Evolutionary conservation across 2,797 vertebrate genomes (phyloP).

Genomic region (Darevskia nairensis): DNA sequence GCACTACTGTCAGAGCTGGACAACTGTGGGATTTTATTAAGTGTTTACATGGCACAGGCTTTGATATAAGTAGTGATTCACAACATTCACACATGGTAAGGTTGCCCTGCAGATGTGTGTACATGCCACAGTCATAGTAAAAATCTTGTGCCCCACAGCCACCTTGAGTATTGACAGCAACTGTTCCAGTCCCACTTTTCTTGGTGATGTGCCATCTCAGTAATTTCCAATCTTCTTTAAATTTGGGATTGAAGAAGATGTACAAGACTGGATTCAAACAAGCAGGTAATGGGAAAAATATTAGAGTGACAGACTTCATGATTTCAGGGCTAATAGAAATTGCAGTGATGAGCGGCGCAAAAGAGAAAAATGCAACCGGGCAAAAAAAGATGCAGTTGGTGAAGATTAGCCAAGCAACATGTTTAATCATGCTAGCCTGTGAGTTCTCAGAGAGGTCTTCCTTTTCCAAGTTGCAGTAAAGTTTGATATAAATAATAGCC

Average conservation of each 20-base stretch:
- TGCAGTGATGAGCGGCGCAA: slow-evolving; percentile 90
- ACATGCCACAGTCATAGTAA: slow-evolving; percentile 89
- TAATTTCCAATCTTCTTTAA: slow-evolving; percentile 94
- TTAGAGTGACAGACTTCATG: slow-evolving; percentile 94
- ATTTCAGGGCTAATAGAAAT: slow-evolving; percentile 92
- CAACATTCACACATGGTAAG: slow-evolving; percentile 89
- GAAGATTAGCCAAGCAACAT: slow-evolving; percentile 98
- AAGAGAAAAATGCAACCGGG: slow-evolving; percentile 96
- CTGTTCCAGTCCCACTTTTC: slow-evolving; percentile 60
- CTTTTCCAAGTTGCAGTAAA: slow-evolving; percentile 93
- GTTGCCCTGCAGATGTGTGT: slow-evolving; percentile 87
- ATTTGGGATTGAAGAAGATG: slow-evolving; percentile 95
- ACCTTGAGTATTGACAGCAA: slow-evolving; percentile 75
- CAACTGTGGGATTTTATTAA: slow-evolving; percentile 97
- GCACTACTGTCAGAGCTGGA: slow-evolving; percentile 85
- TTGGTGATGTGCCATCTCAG: slow-evolving; percentile 76
- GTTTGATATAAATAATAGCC: slow-evolving; percentile 91
- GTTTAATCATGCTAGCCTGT: slow-evolving; percentile 90
- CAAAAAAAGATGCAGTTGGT: slow-evolving; percentile 99
- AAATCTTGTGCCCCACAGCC: slow-evolving; percentile 81
- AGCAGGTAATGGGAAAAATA: slow-evolving; percentile 95
- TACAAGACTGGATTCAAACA: slow-evolving; percentile 96
- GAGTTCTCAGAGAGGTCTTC: slow-evolving; percentile 91
- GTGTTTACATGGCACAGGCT: slow-evolving; percentile 90
- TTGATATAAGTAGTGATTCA: slow-evolving; percentile 86